Evolutionary conservation across 2,888 invertebrate species (phyloP).

Genomic region (Dromius quadrimaculatus): DNA sequence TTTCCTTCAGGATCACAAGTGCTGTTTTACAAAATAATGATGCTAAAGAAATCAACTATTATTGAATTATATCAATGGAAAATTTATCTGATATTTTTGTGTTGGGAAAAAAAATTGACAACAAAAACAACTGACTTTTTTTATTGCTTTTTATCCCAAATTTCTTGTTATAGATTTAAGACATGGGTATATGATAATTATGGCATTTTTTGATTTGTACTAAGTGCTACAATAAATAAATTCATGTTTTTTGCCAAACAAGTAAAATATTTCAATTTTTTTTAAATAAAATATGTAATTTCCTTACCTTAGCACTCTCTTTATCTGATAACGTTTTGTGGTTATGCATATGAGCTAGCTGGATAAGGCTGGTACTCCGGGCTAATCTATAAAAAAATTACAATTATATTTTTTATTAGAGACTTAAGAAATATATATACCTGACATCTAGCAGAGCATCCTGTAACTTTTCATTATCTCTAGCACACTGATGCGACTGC

Average conservation of each 20-base stretch:
- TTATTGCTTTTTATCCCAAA: no score
- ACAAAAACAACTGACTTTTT: no score
- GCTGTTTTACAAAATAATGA: no score
- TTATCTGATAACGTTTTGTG: conserved; percentile 68
- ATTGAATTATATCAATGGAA: no score
- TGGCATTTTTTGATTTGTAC: no score
- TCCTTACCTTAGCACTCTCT: conserved; percentile 71
- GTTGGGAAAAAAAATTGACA: no score
- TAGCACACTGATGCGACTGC: conserved; percentile 85
- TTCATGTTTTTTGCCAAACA: no score
- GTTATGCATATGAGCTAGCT: conserved; percentile 63
- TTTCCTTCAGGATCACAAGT: no score
- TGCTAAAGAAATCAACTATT: no score
- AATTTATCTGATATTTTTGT: no score
- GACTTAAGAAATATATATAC: conserved; percentile 54
- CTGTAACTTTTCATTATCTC: conserved; percentile 93
- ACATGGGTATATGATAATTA: no score
- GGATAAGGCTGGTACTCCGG: conserved; percentile 65
- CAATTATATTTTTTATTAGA: conserved; percentile 11
- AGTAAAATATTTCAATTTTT: neutral
- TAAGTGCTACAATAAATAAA: neutral
- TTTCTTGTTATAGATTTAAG: no score
- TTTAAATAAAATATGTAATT: neutral
- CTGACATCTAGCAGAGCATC: conserved; percentile 77
- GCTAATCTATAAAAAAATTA: conserved; percentile 62